Percentiles rank a stretch among this genome's conserved stretches.
These are phyloP conservation scores for Phaonia tiefii DNA, from an alignment of 2,888 invertebrate genomes.

Conservation along the genomic window DNA sequence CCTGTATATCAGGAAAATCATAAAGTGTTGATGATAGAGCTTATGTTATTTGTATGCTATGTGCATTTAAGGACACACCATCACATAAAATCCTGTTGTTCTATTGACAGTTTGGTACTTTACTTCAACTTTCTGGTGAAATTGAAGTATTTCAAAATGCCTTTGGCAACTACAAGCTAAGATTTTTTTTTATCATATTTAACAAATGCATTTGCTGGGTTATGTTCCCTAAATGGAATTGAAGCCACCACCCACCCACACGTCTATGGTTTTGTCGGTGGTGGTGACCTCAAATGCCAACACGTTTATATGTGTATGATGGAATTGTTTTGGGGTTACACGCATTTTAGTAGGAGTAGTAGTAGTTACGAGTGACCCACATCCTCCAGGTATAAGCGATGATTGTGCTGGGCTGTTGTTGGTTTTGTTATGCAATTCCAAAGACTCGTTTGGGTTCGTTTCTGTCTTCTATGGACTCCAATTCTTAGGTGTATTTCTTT, in stretches of 20 bases:
- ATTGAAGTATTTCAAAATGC: too few relatives aligned
- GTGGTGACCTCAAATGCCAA: constrained; percentile 13
- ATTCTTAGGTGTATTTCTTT: neutral
- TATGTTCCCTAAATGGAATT: too few relatives aligned
- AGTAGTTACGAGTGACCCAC: constrained; percentile 50
- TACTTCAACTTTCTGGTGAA: too few relatives aligned
- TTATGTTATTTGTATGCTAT: too few relatives aligned
- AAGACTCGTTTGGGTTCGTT: constrained; percentile 14
- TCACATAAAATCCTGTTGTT: too few relatives aligned
- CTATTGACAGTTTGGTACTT: too few relatives aligned
- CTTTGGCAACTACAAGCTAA: too few relatives aligned
- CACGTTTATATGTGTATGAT: constrained; percentile 11
- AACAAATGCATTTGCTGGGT: too few relatives aligned
- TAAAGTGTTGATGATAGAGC: too few relatives aligned
- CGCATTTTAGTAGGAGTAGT: constrained; percentile 4
- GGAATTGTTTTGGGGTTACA: constrained; percentile 33
- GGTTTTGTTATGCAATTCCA: constrained; percentile 28
- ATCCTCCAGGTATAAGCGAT: constrained; percentile 54
- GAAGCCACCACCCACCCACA: neutral
- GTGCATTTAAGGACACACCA: too few relatives aligned
- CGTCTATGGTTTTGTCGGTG: neutral
- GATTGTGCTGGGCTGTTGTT: constrained; percentile 19
- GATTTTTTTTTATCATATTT: too few relatives aligned
- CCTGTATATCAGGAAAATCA: too few relatives aligned
- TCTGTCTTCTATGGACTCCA: neutral